Evolutionary conservation across 2,797 vertebrate genomes (phyloP).

Genomic region (Periophthalmus magnuspinnatus): DNA sequence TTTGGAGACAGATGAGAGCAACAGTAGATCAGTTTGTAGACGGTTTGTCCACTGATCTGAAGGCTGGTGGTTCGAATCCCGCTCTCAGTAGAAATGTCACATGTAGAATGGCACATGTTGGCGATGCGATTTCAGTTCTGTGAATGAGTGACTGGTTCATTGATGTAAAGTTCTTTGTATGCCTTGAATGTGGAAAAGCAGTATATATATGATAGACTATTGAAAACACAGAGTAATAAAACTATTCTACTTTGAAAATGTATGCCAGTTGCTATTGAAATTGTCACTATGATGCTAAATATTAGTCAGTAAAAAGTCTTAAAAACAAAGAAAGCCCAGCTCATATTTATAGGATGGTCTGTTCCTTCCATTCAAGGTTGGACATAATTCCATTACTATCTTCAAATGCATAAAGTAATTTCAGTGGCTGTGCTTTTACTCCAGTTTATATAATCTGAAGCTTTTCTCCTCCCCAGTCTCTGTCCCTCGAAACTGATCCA

Average conservation of each 20-base stretch:
- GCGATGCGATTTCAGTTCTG: no score
- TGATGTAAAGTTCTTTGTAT: no score
- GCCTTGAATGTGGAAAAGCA: no score
- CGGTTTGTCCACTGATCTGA: no score
- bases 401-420: conserved; percentile 18
- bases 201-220: no score
- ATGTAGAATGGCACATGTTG: no score
- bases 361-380: not conserved
- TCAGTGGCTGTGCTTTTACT: conserved; percentile 13
- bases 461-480: conserved; percentile 18
- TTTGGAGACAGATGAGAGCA: no score
- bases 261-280: not conserved
- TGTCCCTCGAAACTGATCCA: conserved; percentile 49
- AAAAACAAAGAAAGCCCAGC: conserved; percentile 23
- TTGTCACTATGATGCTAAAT: conserved; percentile 29
- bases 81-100: no score
- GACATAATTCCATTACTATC: conserved; percentile 1
- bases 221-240: not conserved
- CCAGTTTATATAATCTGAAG: conserved; percentile 33
- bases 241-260: not conserved
- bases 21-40: no score
- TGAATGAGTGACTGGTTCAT: no score
- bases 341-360: not conserved
- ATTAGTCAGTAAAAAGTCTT: conserved; percentile 19
- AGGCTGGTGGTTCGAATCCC: no score